Percentiles rank a stretch among this genome's conserved stretches.
Evolutionary conservation across 1,140 invertebrate genomes (phyloP).

Genomic region (Eufriesea mexicana): DNA sequence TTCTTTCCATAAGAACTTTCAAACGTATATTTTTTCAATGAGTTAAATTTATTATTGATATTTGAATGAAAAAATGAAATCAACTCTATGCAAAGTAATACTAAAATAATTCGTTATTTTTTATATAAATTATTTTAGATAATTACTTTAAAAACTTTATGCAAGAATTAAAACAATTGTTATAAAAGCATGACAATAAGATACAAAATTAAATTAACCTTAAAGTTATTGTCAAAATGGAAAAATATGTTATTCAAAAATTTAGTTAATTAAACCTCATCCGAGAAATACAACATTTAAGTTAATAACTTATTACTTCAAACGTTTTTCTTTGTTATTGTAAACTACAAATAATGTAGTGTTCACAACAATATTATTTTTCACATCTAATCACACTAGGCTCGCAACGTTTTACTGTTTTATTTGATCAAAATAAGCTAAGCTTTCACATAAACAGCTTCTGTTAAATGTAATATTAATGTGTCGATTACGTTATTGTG

Average conservation of each 20-base stretch:
- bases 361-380: conserved; percentile 12
- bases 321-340: not conserved
- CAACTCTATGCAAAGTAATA: too few relatives aligned
- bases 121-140: too few relatives aligned
- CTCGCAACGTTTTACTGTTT: conserved; percentile 29
- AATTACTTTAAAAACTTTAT: not conserved
- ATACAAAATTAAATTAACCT: not conserved
- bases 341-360: not conserved
- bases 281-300: not conserved
- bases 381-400: conserved; percentile 17
- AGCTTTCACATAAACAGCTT: conserved; percentile 36
- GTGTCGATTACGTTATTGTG: not conserved
- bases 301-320: not conserved
- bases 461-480: conserved; percentile 20
- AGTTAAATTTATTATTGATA: too few relatives aligned
- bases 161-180: not conserved
- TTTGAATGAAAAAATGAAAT: too few relatives aligned
- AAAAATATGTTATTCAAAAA: not conserved
- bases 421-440: conserved; percentile 25
- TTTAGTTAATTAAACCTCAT: too few relatives aligned
- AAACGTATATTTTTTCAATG: too few relatives aligned
- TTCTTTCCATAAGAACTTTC: too few relatives aligned
- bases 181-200: not conserved
- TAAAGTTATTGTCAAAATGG: not conserved
- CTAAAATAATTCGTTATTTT: too few relatives aligned